phyloP scores from a whole-genome alignment of 2,113 vertebrate genomes.

The Lasiurus borealis region DNA sequence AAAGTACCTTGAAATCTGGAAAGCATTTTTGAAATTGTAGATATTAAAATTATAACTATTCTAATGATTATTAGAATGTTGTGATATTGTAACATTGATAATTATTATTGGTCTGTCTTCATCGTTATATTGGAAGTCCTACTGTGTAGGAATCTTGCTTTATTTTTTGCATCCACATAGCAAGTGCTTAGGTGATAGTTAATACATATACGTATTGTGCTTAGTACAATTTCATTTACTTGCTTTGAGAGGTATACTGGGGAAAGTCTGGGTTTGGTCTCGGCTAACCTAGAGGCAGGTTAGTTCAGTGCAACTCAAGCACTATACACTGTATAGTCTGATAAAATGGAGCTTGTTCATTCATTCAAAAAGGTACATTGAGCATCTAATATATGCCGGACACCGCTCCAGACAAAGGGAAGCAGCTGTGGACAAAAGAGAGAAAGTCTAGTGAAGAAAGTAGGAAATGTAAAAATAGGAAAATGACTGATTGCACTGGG shows the following conservation, averaged over 20 bases:
- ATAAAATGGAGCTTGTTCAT: background rate
- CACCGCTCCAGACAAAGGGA: background rate
- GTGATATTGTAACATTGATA: background rate
- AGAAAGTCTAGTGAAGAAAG: background rate
- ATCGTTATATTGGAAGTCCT: background rate
- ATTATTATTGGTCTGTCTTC: background rate
- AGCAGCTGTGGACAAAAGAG: background rate
- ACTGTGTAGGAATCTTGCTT: background rate
- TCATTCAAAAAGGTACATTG: background rate
- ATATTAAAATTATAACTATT: background rate
- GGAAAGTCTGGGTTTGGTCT: background rate
- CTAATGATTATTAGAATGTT: background rate
- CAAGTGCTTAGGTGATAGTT: background rate
- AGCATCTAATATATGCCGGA: background rate
- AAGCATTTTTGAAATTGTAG: background rate
- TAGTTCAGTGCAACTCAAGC: background rate
- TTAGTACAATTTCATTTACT: background rate
- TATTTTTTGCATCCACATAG: background rate
- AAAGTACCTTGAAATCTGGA: conserved; percentile 27
- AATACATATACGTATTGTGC: background rate
- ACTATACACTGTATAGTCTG: background rate
- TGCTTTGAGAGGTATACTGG: background rate
- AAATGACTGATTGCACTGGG: background rate
- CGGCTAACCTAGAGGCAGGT: background rate
- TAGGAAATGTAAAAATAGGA: background rate